These are phyloP conservation scores for Balanococcus diminutus DNA, from an alignment of 2,888 invertebrate species.

Conservation along the genomic window DNA sequence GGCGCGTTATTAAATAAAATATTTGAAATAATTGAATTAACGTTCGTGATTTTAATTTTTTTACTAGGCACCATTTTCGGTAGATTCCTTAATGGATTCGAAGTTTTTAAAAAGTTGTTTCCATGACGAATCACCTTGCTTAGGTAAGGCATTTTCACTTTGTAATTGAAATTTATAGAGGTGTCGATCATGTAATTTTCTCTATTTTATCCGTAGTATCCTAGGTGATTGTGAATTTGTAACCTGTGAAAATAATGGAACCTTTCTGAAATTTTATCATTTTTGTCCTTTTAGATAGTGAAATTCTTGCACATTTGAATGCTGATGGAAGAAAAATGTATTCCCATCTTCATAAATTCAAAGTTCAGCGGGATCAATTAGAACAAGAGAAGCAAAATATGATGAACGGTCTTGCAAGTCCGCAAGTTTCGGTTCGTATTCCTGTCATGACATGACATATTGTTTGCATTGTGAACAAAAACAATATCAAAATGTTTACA, in stretches of 20 bases:
- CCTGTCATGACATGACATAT: background rate
- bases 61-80: background rate
- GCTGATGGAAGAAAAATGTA: conserved; percentile 48
- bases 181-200: background rate
- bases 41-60: background rate
- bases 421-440: background rate
- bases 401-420: background rate
- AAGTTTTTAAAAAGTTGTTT: background rate
- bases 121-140: background rate
- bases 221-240: too few species aligned
- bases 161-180: background rate
- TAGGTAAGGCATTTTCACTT: background rate
- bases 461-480: background rate
- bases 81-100: conserved; percentile 23
- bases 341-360: conserved; percentile 46
- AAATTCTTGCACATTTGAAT: conserved; percentile 43
- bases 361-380: conserved; percentile 8
- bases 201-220: background rate
- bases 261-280: background rate
- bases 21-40: background rate
- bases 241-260: background rate
- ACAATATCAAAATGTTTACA: background rate
- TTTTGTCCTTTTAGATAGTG: background rate
- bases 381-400: background rate
- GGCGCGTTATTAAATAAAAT: background rate